Evolutionary conservation across 1,140 invertebrate species (phyloP).

Genomic region (Apocrypta bakeri): DNA sequence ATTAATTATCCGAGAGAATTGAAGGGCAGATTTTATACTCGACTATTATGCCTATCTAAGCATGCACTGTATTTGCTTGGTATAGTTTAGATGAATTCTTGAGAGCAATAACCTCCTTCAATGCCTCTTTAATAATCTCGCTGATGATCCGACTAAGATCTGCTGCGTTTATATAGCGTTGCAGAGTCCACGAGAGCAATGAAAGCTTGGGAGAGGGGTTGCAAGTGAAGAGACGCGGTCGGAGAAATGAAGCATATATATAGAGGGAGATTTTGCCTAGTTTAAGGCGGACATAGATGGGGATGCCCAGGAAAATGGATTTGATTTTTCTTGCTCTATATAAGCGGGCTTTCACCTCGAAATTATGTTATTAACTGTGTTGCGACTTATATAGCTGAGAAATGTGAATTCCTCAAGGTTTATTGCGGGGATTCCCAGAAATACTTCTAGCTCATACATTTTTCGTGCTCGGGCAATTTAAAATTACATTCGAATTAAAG

Average conservation of each 20-base stretch:
- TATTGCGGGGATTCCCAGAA: too few relatives aligned
- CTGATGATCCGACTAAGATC: neutral
- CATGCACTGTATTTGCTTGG: neutral
- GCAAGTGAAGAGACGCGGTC: neutral
- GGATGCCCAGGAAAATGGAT: slow-evolving; percentile 10
- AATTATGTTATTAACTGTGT: slow-evolving; percentile 39
- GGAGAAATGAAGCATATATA: slow-evolving; percentile 29
- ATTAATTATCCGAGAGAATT: too few relatives aligned
- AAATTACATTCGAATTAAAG: too few relatives aligned
- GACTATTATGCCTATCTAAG: too few relatives aligned
- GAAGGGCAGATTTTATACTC: neutral
- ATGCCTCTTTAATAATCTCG: neutral
- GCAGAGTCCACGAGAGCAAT: neutral
- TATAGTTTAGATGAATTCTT: neutral
- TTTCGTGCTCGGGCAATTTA: too few relatives aligned
- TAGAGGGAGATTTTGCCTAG: neutral
- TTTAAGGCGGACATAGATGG: neutral
- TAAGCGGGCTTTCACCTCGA: neutral
- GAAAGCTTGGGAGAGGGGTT: neutral
- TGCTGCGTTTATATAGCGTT: neutral
- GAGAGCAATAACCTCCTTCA: neutral
- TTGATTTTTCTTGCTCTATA: slow-evolving; percentile 45
- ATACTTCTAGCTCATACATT: too few relatives aligned
- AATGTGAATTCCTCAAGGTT: too few relatives aligned
- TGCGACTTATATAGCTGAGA: too few relatives aligned